Conservation (phyloP, 2,888 invertebrate species). For the Nebria salina region DNA sequence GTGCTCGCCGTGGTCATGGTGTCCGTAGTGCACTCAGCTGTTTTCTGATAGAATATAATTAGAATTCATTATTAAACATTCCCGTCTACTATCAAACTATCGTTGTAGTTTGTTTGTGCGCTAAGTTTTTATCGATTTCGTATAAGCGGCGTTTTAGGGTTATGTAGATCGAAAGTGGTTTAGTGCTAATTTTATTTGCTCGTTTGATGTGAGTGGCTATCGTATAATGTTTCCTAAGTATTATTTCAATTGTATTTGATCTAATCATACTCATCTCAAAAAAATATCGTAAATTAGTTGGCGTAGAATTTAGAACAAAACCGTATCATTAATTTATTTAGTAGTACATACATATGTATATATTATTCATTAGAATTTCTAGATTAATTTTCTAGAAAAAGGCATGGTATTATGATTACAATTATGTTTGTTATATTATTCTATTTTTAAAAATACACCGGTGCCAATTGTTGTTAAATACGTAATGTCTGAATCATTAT, state of each 20-base stretch:
- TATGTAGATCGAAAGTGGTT: neutral
- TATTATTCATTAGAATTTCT: no score
- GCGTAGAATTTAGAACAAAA: neutral
- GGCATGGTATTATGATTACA: no score
- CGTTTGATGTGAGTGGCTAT: slow-evolving; percentile 1
- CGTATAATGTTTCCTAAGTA: neutral
- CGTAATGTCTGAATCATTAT: no score
- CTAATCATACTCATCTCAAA: neutral
- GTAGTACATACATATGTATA: no score
- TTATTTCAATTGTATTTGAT: neutral
- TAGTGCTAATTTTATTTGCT: neutral
- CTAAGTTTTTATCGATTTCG: neutral
- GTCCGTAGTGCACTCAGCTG: slow-evolving; percentile 39
- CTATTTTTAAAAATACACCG: no score
- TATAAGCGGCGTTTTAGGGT: neutral
- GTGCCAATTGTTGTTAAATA: no score
- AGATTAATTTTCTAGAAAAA: no score
- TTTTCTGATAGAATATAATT: slow-evolving; percentile 11
- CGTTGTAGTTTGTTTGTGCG: neutral
- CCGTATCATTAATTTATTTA: no score
- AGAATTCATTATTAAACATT: neutral
- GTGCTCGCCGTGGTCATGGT: slow-evolving; percentile 41
- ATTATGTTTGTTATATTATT: no score
- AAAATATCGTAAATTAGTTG: neutral
- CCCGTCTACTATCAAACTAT: neutral